phyloP scores from a whole-genome alignment of 2,113 vertebrate genomes.

The Cheilinus undulatus region DNA sequence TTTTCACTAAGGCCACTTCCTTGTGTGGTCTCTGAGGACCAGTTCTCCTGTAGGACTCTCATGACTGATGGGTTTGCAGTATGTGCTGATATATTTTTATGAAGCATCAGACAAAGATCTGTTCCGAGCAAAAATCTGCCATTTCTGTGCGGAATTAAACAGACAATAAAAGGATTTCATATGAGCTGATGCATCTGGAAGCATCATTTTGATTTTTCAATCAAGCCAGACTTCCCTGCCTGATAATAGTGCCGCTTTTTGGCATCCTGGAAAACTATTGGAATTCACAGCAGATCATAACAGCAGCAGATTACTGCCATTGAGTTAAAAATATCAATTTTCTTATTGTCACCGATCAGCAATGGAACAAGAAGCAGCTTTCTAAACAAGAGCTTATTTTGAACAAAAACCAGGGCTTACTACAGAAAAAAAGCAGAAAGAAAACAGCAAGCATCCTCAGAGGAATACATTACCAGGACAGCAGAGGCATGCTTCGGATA shows the following conservation, averaged over 20 bases:
- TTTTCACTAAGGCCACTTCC: not conserved
- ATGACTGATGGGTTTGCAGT: conserved; percentile 52
- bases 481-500: conserved; percentile 67
- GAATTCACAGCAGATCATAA: conserved; percentile 24
- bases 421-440: conserved; percentile 19
- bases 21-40: conserved; percentile 26
- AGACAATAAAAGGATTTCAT: conserved; percentile 8
- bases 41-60: conserved; percentile 62
- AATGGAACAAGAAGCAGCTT: conserved; percentile 18
- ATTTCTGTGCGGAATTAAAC: conserved; percentile 26
- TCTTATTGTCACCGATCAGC: conserved; percentile 34
- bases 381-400: conserved; percentile 40
- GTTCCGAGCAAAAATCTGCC: conserved; percentile 57
- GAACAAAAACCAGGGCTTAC: conserved; percentile 41
- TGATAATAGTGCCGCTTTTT: conserved; percentile 12
- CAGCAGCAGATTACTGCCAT: conserved; percentile 20
- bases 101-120: conserved; percentile 29
- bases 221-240: conserved; percentile 17
- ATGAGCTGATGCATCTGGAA: not conserved
- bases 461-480: conserved; percentile 76
- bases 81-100: conserved; percentile 43
- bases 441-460: conserved; percentile 69
- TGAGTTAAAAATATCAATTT: conserved; percentile 18
- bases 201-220: conserved; percentile 22
- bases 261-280: conserved; percentile 14